These are phyloP conservation scores for Mystacides longicornis DNA, from an alignment of 2,888 invertebrate genomes.

Conservation along the genomic window DNA sequence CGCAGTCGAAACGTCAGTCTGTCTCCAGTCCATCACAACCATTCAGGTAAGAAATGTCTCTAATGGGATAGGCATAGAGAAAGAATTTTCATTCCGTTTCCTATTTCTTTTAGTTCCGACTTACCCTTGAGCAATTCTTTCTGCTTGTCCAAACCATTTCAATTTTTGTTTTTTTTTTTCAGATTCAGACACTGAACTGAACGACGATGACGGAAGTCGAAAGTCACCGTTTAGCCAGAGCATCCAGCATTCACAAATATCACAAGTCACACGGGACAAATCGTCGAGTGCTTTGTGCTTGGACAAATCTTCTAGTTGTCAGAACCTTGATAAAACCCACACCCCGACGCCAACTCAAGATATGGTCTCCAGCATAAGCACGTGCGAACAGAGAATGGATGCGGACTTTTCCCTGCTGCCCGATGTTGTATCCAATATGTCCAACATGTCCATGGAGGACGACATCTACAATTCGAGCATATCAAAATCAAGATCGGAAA, in stretches of 20 bases:
- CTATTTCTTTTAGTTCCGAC: background rate
- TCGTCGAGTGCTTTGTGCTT: slow-evolving; percentile 46
- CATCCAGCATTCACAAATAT: slow-evolving; percentile 40
- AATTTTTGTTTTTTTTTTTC: slow-evolving; percentile 36
- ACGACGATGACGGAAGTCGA: slow-evolving; percentile 46
- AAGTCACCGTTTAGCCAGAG: slow-evolving; percentile 45
- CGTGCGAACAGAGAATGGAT: slow-evolving; percentile 42
- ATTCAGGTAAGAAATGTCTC: slow-evolving; percentile 32
- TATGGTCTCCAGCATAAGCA: slow-evolving; percentile 48
- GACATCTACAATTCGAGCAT: slow-evolving; percentile 44
- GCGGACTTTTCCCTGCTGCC: slow-evolving; percentile 41
- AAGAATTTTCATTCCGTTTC: background rate
- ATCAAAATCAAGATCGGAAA: slow-evolving; percentile 46
- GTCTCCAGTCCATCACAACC: slow-evolving; percentile 49
- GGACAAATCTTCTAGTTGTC: slow-evolving; percentile 43
- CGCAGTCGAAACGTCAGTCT: slow-evolving; percentile 48
- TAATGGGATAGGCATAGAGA: background rate
- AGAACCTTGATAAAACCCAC: slow-evolving; percentile 35
- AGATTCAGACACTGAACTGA: slow-evolving; percentile 37
- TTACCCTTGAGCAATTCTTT: too few species aligned
- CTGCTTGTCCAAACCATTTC: too few species aligned
- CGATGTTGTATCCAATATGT: slow-evolving; percentile 45
- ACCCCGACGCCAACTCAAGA: slow-evolving; percentile 48
- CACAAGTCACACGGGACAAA: slow-evolving; percentile 40
- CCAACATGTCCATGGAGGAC: slow-evolving; percentile 46